Conservation (phyloP, 2,797 vertebrate species). For the Ptychobarbus kaznakovi region DNA sequence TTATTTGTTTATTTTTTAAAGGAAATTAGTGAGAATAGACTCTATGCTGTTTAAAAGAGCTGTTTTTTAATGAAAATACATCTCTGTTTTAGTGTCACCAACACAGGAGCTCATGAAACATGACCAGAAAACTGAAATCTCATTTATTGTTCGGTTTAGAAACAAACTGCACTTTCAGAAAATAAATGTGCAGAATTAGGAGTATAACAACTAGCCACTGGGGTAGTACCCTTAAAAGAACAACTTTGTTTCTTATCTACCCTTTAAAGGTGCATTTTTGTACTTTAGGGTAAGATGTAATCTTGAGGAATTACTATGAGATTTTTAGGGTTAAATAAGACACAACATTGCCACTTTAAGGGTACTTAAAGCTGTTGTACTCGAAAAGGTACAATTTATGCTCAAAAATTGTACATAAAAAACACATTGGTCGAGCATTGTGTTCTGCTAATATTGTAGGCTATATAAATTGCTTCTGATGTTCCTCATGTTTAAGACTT, state of each 20-base stretch:
- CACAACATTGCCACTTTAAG: neutral
- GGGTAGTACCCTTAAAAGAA: neutral
- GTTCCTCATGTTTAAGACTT: neutral
- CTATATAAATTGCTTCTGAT: neutral
- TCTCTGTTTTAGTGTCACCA: neutral
- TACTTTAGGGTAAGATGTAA: neutral
- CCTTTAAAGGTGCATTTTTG: neutral
- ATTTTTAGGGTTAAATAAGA: neutral
- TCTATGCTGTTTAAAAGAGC: neutral
- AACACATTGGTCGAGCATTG: neutral
- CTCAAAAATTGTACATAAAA: neutral
- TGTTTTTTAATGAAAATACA: neutral
- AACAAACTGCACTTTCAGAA: neutral
- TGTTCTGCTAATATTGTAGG: neutral
- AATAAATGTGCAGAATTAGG: neutral
- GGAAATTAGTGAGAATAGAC: constrained; percentile 2
- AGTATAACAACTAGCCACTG: neutral
- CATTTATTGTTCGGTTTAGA: neutral
- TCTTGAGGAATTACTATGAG: neutral
- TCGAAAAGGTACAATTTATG: neutral
- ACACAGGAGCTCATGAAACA: neutral
- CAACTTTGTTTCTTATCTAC: neutral
- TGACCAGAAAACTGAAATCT: neutral
- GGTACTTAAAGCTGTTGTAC: neutral
- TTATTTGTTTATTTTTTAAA: neutral